phyloP scores from a whole-genome alignment of 1,140 invertebrate genomes.

The Cataglyphis hispanica region DNA sequence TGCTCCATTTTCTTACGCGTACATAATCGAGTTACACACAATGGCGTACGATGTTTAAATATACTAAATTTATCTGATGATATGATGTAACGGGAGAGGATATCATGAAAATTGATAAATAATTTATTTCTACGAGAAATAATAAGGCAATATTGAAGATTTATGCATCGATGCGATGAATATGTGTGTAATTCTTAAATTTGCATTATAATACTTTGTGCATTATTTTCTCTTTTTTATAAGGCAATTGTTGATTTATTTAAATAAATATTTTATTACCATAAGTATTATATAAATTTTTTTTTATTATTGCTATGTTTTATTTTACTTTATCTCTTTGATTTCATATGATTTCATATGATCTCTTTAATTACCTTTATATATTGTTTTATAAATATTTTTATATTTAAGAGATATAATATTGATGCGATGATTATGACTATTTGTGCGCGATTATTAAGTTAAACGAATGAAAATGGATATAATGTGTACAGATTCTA shows the following conservation, averaged over 20 bases:
- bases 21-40: conserved; percentile 61
- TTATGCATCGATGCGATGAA: neutral
- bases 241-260: neutral
- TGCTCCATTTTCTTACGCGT: conserved; percentile 75
- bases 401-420: neutral
- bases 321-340: neutral
- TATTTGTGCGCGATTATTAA: neutral
- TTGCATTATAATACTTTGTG: neutral
- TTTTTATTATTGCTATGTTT: neutral
- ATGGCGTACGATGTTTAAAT: neutral
- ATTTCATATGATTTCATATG: neutral
- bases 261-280: conserved; percentile 10
- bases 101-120: neutral
- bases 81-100: neutral
- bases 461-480: conserved; percentile 16
- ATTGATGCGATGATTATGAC: neutral
- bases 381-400: neutral
- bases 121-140: neutral
- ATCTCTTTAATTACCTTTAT: neutral
- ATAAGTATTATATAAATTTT: neutral
- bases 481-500: conserved; percentile 20
- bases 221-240: neutral
- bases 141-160: conserved; percentile 1
- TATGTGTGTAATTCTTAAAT: neutral
- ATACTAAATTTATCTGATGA: conserved; percentile 23